Evolutionary conservation across 2,888 invertebrate species (phyloP), one percentile per base, ranked within the genome.

Genomic region (Epirrhoe tristata): DNA sequence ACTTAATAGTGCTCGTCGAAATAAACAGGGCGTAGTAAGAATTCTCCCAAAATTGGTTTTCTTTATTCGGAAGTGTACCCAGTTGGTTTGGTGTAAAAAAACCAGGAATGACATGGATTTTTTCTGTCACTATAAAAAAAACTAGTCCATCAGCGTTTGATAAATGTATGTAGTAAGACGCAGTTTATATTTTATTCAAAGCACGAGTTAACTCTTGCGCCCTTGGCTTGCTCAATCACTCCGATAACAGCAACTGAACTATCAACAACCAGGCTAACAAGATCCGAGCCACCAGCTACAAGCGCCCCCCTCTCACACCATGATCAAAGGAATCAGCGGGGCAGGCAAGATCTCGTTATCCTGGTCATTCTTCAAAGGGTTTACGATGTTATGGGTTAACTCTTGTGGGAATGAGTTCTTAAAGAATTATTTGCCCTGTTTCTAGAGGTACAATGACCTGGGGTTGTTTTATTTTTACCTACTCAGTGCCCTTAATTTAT

Each of bases 161-260:
- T 14, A 60, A 58, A 54, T 78, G 78, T 79, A 78, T 78, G 76
- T 71, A 75, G 62, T 76, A 70, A 73, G 67, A 73, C 76, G 73
- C 77, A 71, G 67, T 73, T 79, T 75, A 53, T 80, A 77, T 82
- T 69, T 79, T 77, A 85, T 84, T 85, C 86, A 62, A 75, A 74
- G 82, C 86, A 85, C 82, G 83, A 80, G 58, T 51, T 58, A 6
- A 78, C 81, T 74, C 64, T 51, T 54, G 66, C 67, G 78, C 76
- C 83, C 82, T 83, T 83, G 81, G 76, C 77, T 77, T 74, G 73
- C 75, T 81, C 77, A 78, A 81, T 80, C 81, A 76, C 76, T 69
- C 63, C 79, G 82, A 83, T 84, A 83, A 80, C 80, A 78, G 70
- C 79, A 73, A 77, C 74, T 76, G 72, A 74, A 75, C 75, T 76